Evolutionary conservation across 2,888 invertebrate genomes (phyloP).

Genomic region (Dryobota labecula): DNA sequence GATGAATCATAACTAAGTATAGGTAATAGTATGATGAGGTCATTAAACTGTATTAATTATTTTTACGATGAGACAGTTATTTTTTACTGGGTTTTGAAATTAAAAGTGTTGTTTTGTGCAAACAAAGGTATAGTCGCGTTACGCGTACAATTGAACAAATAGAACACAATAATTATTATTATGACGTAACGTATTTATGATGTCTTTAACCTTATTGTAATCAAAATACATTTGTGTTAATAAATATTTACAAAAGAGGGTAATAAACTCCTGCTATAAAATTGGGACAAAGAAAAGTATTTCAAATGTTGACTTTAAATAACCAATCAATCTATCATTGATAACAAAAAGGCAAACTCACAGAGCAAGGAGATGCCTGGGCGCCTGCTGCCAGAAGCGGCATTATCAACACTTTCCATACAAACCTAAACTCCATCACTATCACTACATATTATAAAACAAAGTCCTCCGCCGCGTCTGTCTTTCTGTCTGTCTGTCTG

Average conservation of each 20-base stretch:
- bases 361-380: too few relatives aligned
- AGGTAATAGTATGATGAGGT: background rate
- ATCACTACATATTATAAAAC: too few relatives aligned
- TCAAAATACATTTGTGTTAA: background rate
- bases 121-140: background rate
- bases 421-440: too few relatives aligned
- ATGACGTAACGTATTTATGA: background rate
- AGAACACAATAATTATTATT: background rate
- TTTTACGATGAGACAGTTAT: background rate
- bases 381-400: too few relatives aligned
- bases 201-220: background rate
- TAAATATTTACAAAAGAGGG: background rate
- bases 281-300: background rate
- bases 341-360: background rate
- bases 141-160: background rate
- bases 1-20: background rate
- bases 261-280: background rate
- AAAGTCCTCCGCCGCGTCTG: too few relatives aligned
- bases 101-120: background rate
- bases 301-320: background rate
- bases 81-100: background rate
- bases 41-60: slow-evolving; percentile 6
- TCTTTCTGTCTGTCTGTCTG: too few relatives aligned
- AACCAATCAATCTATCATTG: background rate
- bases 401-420: too few relatives aligned